Evolutionary conservation across 2,113 vertebrate species (phyloP), one percentile per base, ranked within the genome.

Genomic region (Sorex fumeus): DNA sequence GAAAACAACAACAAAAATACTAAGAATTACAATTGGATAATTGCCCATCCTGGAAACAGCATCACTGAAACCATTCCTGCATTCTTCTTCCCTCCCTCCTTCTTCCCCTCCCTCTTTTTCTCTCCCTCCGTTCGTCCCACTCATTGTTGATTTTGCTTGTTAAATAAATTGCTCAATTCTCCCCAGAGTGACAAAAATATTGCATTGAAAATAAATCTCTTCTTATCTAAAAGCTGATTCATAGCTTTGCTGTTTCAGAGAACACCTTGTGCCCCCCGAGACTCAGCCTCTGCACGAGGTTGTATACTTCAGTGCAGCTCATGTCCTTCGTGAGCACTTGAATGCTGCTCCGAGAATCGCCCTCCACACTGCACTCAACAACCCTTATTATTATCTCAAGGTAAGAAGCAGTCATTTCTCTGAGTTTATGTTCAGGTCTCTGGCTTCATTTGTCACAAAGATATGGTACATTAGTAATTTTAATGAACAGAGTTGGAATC

Each of bases 331-430:
- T 0, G 98, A 97, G 64, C 98, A 98, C 93, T 97, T 99, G 88
- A 99, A 99, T 2, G 99, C 99, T 28, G 98, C 98, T 12, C 99
- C 99, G 0, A 98, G 99, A 47, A 98, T 98, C 13, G 99, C 99
- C 4, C 98, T 99, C 79, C 99, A 99, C 91, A 98, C 98, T 0
- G 99, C 99, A 23, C 98, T 99, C 71, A 99, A 98, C 95, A 98
- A 97, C 83, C 99, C 99, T 0, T 98, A 98, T 93, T 97, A 97
- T 92, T 99, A 99, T 81, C 97, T 99, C 30, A 98, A 99, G 99
- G 99, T 99, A 95, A 95, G 96, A 62, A 94, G 72, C n/a, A 15
- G 76, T 64, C n/a, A 0, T 32, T 70, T 64, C 32, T 87, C 47
- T 69, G 64, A 78, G 7, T 77, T 79, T 40, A 81, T 64, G 27